Evolutionary conservation across 2,113 vertebrate genomes (phyloP).

Genomic region (Microtus ochrogaster): DNA sequence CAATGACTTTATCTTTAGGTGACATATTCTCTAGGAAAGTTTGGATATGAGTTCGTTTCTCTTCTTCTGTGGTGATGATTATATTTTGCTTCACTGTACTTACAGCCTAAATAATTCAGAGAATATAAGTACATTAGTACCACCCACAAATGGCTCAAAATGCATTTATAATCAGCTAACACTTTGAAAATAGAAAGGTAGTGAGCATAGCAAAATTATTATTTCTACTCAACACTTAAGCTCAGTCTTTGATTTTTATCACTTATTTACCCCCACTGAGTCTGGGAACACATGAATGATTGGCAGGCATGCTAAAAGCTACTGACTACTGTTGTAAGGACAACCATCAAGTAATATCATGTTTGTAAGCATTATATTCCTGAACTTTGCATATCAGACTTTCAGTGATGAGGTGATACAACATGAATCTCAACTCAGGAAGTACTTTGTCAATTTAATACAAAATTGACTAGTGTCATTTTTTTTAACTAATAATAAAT

Average conservation of each 20-base stretch:
- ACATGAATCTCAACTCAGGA: background rate
- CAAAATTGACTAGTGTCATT: background rate
- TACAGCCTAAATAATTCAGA: slow-evolving; percentile 90
- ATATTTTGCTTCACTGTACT: slow-evolving; percentile 93
- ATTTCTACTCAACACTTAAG: background rate
- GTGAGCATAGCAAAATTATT: background rate
- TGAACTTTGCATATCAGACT: background rate
- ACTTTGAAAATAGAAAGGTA: background rate
- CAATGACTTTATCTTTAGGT: slow-evolving; percentile 93
- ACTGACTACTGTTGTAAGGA: background rate
- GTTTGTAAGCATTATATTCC: background rate
- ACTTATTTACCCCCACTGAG: background rate
- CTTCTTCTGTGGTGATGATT: slow-evolving; percentile 91
- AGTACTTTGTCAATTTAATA: slow-evolving; percentile 42
- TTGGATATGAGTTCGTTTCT: slow-evolving; percentile 92
- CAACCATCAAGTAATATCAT: background rate
- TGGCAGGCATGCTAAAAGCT: background rate
- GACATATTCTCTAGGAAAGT: slow-evolving; percentile 92
- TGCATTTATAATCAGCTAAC: background rate
- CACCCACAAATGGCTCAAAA: background rate
- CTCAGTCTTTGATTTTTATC: background rate
- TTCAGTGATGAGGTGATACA: background rate
- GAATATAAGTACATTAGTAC: slow-evolving; percentile 53
- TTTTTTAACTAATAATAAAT: background rate
- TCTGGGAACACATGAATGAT: background rate